Percentiles rank a stretch among this genome's conserved stretches.
Evolutionary conservation across 2,888 invertebrate species (phyloP).

Genomic region (Pharmacophagus antenor): DNA sequence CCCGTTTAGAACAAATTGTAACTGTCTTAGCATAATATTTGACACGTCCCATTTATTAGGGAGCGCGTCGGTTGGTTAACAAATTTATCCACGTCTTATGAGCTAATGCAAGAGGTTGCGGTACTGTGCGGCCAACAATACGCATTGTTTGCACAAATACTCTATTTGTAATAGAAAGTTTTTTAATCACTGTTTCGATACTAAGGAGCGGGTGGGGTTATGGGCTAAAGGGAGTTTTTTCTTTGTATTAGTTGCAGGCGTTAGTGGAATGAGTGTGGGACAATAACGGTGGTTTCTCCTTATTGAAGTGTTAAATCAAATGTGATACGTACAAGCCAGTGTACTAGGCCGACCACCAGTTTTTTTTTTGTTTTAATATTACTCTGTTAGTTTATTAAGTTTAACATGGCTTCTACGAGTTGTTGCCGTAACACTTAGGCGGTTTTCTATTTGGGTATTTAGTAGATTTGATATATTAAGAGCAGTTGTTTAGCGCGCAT

Average conservation of each 20-base stretch:
- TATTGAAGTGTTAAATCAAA: conserved; percentile 44
- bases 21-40: conserved; percentile 50
- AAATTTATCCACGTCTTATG: conserved; percentile 43
- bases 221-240: conserved; percentile 44
- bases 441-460: conserved; percentile 71
- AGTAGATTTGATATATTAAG: conserved; percentile 74
- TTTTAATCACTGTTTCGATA: conserved; percentile 66
- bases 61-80: conserved; percentile 43
- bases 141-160: conserved; percentile 70
- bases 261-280: conserved; percentile 68
- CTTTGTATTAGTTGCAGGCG: conserved; percentile 65
- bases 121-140: conserved; percentile 43
- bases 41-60: conserved; percentile 49
- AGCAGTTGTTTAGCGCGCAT: conserved; percentile 73
- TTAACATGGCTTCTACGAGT: conserved; percentile 66
- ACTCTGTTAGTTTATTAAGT: conserved; percentile 69
- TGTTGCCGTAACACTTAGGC: conserved; percentile 61
- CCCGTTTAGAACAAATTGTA: conserved; percentile 63
- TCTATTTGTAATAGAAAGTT: conserved; percentile 56
- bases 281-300: conserved; percentile 71
- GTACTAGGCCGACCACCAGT: conserved; percentile 53
- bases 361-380: conserved; percentile 48
- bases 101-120: conserved; percentile 37
- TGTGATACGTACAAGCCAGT: conserved; percentile 61
- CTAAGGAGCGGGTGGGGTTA: conserved; percentile 47